These are phyloP conservation scores for Bubalus kerabau DNA, from an alignment of 2,113 vertebrate genomes.

Conservation along the genomic window DNA sequence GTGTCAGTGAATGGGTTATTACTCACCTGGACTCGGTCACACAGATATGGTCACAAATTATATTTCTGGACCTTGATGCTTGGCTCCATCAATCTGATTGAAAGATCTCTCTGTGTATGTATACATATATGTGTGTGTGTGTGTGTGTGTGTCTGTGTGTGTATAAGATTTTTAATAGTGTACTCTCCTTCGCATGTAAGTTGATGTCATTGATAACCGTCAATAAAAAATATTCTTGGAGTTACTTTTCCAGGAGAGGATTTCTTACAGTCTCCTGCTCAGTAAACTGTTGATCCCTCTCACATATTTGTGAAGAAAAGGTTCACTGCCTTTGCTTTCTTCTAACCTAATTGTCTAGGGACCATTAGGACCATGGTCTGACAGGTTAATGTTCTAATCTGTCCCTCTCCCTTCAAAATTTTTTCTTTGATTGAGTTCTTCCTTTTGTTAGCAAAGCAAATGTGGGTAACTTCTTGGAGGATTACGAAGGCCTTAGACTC, in stretches of 20 bases:
- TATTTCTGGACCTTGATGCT: not conserved
- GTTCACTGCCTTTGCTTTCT: not conserved
- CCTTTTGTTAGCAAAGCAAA: not conserved
- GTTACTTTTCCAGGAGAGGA: not conserved
- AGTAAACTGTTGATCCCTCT: not conserved
- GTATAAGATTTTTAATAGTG: not conserved
- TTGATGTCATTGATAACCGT: not conserved
- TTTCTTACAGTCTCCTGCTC: not conserved
- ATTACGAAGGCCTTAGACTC: not conserved
- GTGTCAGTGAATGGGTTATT: not conserved
- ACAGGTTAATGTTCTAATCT: not conserved
- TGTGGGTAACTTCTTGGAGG: not conserved
- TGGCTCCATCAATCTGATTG: not conserved
- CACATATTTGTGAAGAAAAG: not conserved
- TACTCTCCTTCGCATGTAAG: not conserved
- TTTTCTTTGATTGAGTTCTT: not conserved
- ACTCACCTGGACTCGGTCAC: not conserved
- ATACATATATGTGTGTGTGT: not conserved
- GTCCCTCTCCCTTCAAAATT: not conserved
- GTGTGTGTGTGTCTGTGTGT: not conserved
- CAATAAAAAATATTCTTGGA: not conserved
- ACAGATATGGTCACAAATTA: not conserved
- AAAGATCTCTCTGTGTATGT: not conserved
- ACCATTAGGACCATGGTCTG: not conserved
- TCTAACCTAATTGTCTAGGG: not conserved